phyloP scores from a whole-genome alignment of 2,113 vertebrate species.

The Xiphophorus couchianus region DNA sequence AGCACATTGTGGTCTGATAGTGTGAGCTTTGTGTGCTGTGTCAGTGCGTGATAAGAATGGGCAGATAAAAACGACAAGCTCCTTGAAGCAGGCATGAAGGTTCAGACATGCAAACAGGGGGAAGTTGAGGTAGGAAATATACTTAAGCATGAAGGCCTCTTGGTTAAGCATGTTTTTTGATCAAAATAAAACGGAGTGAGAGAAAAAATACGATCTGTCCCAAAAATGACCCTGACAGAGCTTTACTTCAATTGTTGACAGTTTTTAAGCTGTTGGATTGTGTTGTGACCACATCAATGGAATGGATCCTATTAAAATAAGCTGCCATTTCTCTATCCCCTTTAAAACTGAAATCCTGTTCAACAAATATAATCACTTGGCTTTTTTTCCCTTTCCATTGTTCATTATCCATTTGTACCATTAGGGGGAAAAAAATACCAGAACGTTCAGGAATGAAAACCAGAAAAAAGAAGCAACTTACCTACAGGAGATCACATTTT shows the following conservation, averaged over 20 bases:
- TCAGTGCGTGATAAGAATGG: slow-evolving; percentile 35
- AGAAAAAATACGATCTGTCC: background rate
- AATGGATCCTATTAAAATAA: slow-evolving; percentile 43
- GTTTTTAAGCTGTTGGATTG: slow-evolving; percentile 7
- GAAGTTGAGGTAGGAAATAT: background rate
- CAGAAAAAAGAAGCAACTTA: slow-evolving; percentile 40
- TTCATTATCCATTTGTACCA: too few species aligned
- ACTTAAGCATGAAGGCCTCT: background rate
- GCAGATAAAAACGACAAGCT: slow-evolving; percentile 16
- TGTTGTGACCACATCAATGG: slow-evolving; percentile 31
- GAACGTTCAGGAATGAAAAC: background rate
- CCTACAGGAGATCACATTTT: slow-evolving; percentile 42
- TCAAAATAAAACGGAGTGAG: background rate
- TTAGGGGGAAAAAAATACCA: too few species aligned
- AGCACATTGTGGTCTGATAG: slow-evolving; percentile 14
- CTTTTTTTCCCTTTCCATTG: too few species aligned
- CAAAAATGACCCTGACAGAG: slow-evolving; percentile 1
- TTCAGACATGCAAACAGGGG: background rate
- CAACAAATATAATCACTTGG: slow-evolving; percentile 21
- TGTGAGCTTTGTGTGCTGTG: slow-evolving; percentile 2
- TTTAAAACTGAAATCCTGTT: slow-evolving; percentile 28
- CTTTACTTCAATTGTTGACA: background rate
- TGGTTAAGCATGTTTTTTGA: slow-evolving; percentile 4
- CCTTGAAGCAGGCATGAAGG: background rate
- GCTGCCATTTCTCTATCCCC: slow-evolving; percentile 9